Conservation (phyloP, 2,797 vertebrate species). For the Gymnothorax reevesii region DNA sequence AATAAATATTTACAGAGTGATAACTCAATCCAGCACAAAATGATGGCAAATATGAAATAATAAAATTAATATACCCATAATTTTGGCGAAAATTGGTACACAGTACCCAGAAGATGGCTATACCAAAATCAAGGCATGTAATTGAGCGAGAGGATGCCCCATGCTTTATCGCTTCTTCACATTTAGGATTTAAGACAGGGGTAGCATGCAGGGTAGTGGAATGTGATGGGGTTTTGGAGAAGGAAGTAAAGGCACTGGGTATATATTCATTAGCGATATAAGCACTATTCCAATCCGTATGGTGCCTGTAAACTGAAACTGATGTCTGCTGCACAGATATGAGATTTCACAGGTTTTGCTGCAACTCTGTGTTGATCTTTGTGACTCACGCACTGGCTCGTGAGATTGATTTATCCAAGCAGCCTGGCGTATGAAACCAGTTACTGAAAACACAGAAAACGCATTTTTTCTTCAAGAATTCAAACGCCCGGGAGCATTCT, state of each 20-base stretch:
- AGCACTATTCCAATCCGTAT: neutral
- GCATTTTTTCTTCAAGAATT: neutral
- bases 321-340: neutral
- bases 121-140: neutral
- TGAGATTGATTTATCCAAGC: neutral
- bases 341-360: neutral
- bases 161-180: neutral
- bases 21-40: neutral
- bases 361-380: neutral
- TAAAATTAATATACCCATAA: neutral
- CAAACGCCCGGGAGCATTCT: neutral
- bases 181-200: neutral
- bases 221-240: neutral
- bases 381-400: neutral
- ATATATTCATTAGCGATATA: neutral
- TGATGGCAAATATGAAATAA: neutral
- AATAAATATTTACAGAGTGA: neutral
- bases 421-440: neutral
- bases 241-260: neutral
- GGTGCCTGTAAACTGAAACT: neutral
- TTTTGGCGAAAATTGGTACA: neutral
- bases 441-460: neutral
- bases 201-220: neutral
- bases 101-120: neutral
- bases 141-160: neutral